A percentile compares a stretch with the other conserved stretches of the same genome.
Conservation (phyloP, 2,113 vertebrate species). For the Alosa alosa region DNA sequence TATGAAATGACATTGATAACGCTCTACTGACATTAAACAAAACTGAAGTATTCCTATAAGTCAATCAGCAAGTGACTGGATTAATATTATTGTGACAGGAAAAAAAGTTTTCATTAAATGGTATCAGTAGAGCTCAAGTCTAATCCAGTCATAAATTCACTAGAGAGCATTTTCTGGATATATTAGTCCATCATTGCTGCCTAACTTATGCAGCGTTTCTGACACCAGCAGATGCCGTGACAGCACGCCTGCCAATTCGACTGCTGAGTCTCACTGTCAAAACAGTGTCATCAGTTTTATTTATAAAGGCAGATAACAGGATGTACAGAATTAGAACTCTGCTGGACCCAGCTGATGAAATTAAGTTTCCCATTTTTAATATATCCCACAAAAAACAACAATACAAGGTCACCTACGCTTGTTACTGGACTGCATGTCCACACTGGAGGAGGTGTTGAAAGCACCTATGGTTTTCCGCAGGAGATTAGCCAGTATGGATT, state of each 20-base stretch:
- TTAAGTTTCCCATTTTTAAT: neutral
- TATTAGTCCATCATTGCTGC: neutral
- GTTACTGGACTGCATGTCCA: conserved; percentile 68
- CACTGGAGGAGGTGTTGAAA: conserved; percentile 75
- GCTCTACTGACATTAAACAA: neutral
- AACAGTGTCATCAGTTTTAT: neutral
- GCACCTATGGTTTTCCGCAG: conserved; percentile 75
- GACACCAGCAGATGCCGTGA: neutral
- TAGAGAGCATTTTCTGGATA: neutral
- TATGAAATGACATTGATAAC: neutral
- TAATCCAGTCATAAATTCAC: neutral
- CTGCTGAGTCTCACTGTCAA: neutral
- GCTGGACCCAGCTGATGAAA: neutral
- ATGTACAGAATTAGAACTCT: neutral
- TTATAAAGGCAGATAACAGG: conserved; percentile 7
- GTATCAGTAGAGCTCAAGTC: neutral
- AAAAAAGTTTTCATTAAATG: neutral
- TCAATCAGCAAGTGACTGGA: neutral
- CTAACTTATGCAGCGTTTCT: neutral
- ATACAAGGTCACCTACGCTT: conserved; percentile 58
- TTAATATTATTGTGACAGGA: neutral
- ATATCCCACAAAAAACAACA: neutral
- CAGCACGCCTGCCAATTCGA: neutral
- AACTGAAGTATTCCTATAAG: neutral
- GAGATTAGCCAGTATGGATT: conserved; percentile 80